These are phyloP conservation scores for Pollimyrus isidori DNA, from an alignment of 2,113 vertebrate species.

Conservation along the genomic window DNA sequence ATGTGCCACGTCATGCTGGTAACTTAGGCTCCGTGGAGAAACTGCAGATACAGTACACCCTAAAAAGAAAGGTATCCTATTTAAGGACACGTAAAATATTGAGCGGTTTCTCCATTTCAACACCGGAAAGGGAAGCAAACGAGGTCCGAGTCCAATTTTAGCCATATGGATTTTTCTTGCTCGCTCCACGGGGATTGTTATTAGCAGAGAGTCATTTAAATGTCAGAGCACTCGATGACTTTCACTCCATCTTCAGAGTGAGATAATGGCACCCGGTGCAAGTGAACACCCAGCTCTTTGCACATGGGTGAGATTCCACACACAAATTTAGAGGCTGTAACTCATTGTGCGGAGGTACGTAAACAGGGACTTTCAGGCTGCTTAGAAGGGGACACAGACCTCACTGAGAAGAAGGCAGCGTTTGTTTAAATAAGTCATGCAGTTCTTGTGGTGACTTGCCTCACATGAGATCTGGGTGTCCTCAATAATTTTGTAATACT, in stretches of 20 bases:
- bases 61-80: neutral
- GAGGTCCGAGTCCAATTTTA: neutral
- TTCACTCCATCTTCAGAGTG: neutral
- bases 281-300: neutral
- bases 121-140: neutral
- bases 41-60: too few relatives aligned
- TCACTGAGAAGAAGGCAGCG: neutral
- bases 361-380: neutral
- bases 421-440: neutral
- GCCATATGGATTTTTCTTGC: neutral
- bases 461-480: neutral
- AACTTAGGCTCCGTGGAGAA: neutral
- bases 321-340: neutral
- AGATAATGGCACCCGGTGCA: neutral
- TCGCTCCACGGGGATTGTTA: neutral
- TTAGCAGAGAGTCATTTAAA: constrained; percentile 9
- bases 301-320: neutral
- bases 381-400: neutral
- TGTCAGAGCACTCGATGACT: neutral
- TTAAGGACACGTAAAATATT: neutral
- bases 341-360: neutral
- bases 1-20: neutral
- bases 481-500: neutral
- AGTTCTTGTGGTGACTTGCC: neutral
- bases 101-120: neutral